Evolutionary conservation across 2,797 vertebrate species (phyloP), one percentile per base, ranked within the genome.

Genomic region (Clarias pachynema): DNA sequence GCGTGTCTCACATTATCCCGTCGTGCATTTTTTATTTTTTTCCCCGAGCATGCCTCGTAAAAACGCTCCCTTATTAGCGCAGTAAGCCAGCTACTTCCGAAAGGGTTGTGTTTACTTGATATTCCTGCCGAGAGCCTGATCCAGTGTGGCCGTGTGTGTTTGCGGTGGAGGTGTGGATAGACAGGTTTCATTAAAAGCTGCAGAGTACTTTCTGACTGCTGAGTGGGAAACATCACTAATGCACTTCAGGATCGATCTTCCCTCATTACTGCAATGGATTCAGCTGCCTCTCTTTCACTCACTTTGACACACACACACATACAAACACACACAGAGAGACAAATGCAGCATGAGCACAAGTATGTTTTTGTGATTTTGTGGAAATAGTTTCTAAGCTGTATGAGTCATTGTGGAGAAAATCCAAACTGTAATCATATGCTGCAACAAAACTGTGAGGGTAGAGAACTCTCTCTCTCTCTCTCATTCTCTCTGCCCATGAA

Each of bases 131-230:
- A 82, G 60, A 82, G 83, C 57, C 49, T 49, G 79, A 81, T 83
- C 53, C 62, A 57, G n/a, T 75, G 56, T 68, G 49, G 40, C 22
- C 34, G 31, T 85, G 73, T 82, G 84, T 84, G 69, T 88, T 69
- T 88, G 84, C 72, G 86, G 87, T 81, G 68, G 60, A 44, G 29
- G 75, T 79, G 53, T 20, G 81, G 87, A 88, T 63, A 85, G 85
- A 75, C 83, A 69, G 85, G 74, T 81, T 86, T 87, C 89, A 87
- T 89, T 89, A 88, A 88, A 83, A 79, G 70, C 69, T 88, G 87
- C 62, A 82, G 59, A 78, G 62, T 84, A 73, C 83, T 63, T 44
- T 86, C 84, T 84, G 84, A 87, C 82, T 83, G 84, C 79, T 79
- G 83, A 88, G 87, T 79, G 85, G 53, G 72, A 85, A 88, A 74